Conservation (phyloP, 2,113 vertebrate species). For the Siniperca chuatsi region DNA sequence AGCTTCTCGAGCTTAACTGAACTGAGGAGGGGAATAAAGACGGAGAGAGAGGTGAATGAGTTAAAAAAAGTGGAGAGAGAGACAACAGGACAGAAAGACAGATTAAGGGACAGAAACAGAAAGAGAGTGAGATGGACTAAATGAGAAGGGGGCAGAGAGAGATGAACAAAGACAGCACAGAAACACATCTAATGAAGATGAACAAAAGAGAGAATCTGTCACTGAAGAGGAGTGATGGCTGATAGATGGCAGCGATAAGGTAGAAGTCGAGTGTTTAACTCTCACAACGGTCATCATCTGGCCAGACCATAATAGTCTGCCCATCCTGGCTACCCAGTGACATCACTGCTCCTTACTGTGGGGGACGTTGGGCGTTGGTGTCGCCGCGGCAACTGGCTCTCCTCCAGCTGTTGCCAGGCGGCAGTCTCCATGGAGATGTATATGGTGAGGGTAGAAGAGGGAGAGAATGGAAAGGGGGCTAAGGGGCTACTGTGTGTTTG, state of each 20-base stretch:
- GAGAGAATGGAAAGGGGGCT: slow-evolving; percentile 36
- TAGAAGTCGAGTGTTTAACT: slow-evolving; percentile 57
- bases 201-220: slow-evolving; percentile 58
- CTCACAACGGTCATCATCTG: slow-evolving; percentile 49
- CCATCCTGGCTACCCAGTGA: slow-evolving; percentile 64
- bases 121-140: slow-evolving; percentile 35
- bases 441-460: slow-evolving; percentile 57
- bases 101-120: slow-evolving; percentile 34
- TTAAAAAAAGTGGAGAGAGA: slow-evolving; percentile 7
- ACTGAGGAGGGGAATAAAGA: slow-evolving; percentile 25
- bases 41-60: not conserved
- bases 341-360: slow-evolving; percentile 64
- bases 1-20: slow-evolving; percentile 24
- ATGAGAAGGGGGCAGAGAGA: slow-evolving; percentile 39
- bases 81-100: slow-evolving; percentile 33
- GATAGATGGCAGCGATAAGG: slow-evolving; percentile 63
- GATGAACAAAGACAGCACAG: slow-evolving; percentile 61
- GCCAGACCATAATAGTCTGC: slow-evolving; percentile 47
- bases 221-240: slow-evolving; percentile 52
- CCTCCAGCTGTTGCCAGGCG: slow-evolving; percentile 87
- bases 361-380: slow-evolving; percentile 61
- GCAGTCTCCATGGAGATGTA: slow-evolving; percentile 87
- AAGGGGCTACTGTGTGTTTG: slow-evolving; percentile 9
- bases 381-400: slow-evolving; percentile 79
- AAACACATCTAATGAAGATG: slow-evolving; percentile 77